phyloP scores from a whole-genome alignment of 2,797 vertebrate species.

The Notolabrus celidotus region DNA sequence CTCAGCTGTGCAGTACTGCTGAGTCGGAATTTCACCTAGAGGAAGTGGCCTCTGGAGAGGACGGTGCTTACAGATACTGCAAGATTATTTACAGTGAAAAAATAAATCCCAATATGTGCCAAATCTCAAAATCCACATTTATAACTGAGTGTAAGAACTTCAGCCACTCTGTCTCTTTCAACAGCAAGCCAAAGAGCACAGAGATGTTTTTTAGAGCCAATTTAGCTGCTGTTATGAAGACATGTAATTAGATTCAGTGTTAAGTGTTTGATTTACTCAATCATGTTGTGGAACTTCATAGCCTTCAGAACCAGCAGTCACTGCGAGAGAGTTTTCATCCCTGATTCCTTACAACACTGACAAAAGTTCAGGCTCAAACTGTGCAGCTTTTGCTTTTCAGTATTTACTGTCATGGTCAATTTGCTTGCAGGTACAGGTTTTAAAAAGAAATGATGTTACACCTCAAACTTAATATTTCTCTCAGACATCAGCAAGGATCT shows the following conservation, averaged over 20 bases:
- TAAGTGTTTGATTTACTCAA: conserved; percentile 11
- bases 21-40: conserved; percentile 64
- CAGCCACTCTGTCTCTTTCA: background rate
- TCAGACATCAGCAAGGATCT: conserved; percentile 41
- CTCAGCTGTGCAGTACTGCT: conserved; percentile 37
- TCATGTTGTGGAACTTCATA: background rate
- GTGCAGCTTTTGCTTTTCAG: background rate
- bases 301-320: background rate
- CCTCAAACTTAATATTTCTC: conserved; percentile 18
- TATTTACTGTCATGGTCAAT: background rate
- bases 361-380: conserved; percentile 7
- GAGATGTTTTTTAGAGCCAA: background rate
- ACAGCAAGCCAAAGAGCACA: conserved; percentile 21
- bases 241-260: conserved; percentile 19
- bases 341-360: background rate
- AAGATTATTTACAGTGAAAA: conserved; percentile 14
- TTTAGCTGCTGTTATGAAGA: conserved; percentile 15
- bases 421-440: background rate
- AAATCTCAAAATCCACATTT: conserved; percentile 3
- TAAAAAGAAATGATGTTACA: conserved; percentile 13
- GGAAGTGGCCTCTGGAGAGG: conserved; percentile 57
- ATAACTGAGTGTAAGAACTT: conserved; percentile 2
- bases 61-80: conserved; percentile 7
- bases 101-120: conserved; percentile 26
- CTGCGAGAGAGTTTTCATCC: conserved; percentile 1